Base-by-base conservation (phyloP, 2,113 vertebrate species). In the Atherinomorus stipes region DNA sequence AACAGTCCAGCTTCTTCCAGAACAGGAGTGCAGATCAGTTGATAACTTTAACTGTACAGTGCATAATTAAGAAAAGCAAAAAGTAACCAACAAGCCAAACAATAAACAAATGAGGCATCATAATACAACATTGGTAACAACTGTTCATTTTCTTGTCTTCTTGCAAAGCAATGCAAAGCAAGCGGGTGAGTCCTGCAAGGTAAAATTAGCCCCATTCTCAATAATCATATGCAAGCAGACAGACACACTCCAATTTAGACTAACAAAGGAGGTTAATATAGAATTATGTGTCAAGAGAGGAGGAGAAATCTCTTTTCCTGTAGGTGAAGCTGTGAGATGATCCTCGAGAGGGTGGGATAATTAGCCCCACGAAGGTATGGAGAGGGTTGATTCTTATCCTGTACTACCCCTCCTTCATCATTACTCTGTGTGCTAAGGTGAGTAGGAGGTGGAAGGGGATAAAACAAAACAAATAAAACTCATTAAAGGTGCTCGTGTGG, bases 401-500 rank as follows among this genome's bases (percentile, higher is more conserved):
- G 23, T 26, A 7, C 63, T 26, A 61, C 19, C 63, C 72, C 67
- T 71, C 79, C 74, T 44, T 74, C 78, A 60, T 71, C 74, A 70
- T 88, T 80, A 75, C 71, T 40, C 40, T 37, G 64, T 69, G 54
- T 73, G 58, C 37, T 53, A 74, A 76, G 63, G 85, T 83, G 85
- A 82, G 79, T 56, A 68, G 78, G 65, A 88, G 82, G 79, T 78
- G 70, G 69, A 83, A 74, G 82, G 68, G 79, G 73, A 86, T 83
- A 71, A 89, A 90, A 85, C 76, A 87, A 82, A 91, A 90, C 79
- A 89, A 90, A 91, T 89, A 87, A 77, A 87, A 85, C 85, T 90
- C 79, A 90, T 90, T 80, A 86, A 80, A 86, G 82, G 68, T 57
- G 68, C 81, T 75, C 49, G 60, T 74, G 76, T 80, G 81, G 58